Evolutionary conservation across 1,140 invertebrate genomes (phyloP).

Genomic region (Streblospio benedicti): DNA sequence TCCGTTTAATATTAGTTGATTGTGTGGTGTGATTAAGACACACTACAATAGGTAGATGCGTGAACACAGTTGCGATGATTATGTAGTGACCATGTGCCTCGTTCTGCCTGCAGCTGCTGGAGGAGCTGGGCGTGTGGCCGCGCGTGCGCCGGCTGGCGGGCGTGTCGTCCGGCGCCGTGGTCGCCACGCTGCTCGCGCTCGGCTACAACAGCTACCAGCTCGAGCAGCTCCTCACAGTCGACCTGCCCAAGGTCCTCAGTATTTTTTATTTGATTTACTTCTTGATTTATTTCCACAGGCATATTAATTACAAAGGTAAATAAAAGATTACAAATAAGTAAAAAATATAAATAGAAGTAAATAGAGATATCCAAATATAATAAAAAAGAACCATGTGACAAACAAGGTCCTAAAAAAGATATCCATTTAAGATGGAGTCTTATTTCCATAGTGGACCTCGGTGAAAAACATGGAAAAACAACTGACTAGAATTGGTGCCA

Average conservation of each 20-base stretch:
- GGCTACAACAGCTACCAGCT: conserved; percentile 31
- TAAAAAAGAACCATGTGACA: background rate
- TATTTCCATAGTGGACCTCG: too few relatives aligned
- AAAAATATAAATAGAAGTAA: background rate
- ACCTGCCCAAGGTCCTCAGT: conserved; percentile 30
- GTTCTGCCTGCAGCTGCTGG: conserved; percentile 26
- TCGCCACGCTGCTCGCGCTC: conserved; percentile 35
- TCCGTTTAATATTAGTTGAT: background rate
- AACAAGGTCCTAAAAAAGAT: background rate
- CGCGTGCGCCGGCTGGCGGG: conserved; percentile 36
- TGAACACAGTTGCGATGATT: background rate
- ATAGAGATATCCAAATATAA: background rate
- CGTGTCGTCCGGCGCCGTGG: conserved; percentile 39
- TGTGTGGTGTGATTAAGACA: conserved; percentile 6
- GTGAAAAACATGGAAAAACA: too few relatives aligned
- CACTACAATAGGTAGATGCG: background rate
- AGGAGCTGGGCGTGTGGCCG: conserved; percentile 32
- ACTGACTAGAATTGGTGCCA: too few relatives aligned
- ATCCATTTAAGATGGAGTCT: too few relatives aligned
- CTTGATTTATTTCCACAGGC: background rate
- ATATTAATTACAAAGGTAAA: too few relatives aligned
- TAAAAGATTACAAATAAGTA: too few relatives aligned
- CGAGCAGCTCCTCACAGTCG: conserved; percentile 31
- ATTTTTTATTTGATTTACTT: background rate
- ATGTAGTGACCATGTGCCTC: background rate